Conservation (phyloP, 2,797 vertebrate genomes). For the Hydrophis major region DNA sequence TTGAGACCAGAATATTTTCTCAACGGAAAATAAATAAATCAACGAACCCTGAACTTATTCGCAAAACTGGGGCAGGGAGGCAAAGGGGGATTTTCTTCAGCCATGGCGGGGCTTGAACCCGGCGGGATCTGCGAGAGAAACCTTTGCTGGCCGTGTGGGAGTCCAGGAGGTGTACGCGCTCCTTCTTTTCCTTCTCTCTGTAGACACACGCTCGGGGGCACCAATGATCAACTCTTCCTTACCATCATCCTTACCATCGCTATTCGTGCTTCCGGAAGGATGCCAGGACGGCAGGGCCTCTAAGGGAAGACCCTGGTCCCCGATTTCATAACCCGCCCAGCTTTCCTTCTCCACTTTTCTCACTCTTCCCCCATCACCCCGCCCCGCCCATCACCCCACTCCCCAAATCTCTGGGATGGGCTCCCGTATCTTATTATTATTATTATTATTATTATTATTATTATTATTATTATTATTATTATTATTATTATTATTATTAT, state of each 20-base stretch:
- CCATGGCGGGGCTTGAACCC: background rate
- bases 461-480: too few relatives aligned
- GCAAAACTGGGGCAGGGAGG: background rate
- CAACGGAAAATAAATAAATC: background rate
- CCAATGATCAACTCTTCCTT: background rate
- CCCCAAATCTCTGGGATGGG: too few relatives aligned
- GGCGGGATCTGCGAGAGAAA: background rate
- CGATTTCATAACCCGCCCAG: background rate
- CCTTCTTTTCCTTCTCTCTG: background rate
- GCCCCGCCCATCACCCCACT: too few relatives aligned
- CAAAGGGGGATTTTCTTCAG: background rate
- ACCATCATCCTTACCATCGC: too few relatives aligned
- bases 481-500: too few relatives aligned
- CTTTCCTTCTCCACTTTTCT: background rate
- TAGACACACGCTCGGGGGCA: background rate
- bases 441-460: too few relatives aligned
- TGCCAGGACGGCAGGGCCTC: background rate
- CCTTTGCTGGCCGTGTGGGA: background rate
- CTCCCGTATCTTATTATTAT: too few relatives aligned
- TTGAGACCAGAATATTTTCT: background rate
- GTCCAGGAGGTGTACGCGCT: background rate
- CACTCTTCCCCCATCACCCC: too few relatives aligned
- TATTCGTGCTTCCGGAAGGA: background rate
- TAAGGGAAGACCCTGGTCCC: background rate
- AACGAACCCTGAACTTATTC: background rate